A percentile compares a stretch with the other conserved stretches of the same genome.
Conservation (phyloP, 1,140 invertebrate species). For the Steinernema khuongi region DNA sequence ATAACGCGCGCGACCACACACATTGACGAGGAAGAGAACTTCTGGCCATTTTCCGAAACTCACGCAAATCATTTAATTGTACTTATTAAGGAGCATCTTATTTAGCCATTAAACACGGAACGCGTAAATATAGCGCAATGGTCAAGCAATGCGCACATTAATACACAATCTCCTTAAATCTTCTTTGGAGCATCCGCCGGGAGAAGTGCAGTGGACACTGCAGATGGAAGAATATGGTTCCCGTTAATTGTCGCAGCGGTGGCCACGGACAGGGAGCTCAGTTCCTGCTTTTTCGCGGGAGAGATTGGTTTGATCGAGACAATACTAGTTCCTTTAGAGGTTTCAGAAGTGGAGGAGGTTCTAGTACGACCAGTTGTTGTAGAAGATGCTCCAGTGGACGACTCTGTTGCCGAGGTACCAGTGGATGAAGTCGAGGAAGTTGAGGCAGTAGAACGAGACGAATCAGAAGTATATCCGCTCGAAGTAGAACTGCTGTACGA, state of each 20-base stretch:
- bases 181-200: background rate
- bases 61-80: too few species aligned
- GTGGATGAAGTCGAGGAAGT: conserved; percentile 10
- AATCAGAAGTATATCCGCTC: background rate
- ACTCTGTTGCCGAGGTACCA: too few species aligned
- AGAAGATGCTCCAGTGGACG: too few species aligned
- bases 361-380: background rate
- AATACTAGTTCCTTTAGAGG: background rate
- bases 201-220: background rate
- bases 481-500: background rate
- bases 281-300: background rate
- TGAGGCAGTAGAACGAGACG: background rate
- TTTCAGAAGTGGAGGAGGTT: background rate
- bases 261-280: background rate
- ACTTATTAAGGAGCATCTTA: too few species aligned
- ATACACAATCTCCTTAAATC: background rate
- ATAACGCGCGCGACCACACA: background rate
- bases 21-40: too few species aligned
- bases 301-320: background rate
- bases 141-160: background rate
- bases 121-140: background rate
- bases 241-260: background rate
- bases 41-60: too few species aligned
- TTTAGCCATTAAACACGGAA: too few species aligned
- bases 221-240: too few species aligned